These are phyloP conservation scores for Eulimnadia texana DNA, from an alignment of 1,140 invertebrate species.

Conservation along the genomic window DNA sequence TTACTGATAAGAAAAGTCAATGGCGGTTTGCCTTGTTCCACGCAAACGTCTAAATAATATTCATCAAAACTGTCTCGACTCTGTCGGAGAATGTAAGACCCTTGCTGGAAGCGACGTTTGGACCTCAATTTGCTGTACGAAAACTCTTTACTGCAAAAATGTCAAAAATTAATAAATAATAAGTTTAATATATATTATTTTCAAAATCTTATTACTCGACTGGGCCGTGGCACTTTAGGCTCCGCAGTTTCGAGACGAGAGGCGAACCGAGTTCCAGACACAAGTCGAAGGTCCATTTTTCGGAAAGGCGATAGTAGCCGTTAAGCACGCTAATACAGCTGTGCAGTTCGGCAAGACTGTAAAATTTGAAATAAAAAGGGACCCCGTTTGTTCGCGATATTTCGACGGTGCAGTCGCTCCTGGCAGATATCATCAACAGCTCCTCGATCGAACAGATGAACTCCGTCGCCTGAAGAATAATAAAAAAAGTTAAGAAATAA, in stretches of 20 bases:
- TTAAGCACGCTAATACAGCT: conserved; percentile 72
- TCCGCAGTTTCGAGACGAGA: conserved; percentile 50
- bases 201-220: conserved; percentile 42
- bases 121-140: conserved; percentile 65
- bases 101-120: conserved; percentile 52
- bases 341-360: conserved; percentile 38
- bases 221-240: conserved; percentile 71
- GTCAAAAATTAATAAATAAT: conserved; percentile 15
- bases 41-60: conserved; percentile 65
- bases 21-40: conserved; percentile 44
- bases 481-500: conserved; percentile 13
- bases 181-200: background rate
- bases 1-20: conserved; percentile 51
- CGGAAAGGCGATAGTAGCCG: conserved; percentile 72
- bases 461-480: conserved; percentile 42
- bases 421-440: conserved; percentile 56
- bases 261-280: conserved; percentile 63
- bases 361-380: conserved; percentile 56
- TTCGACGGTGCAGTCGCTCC: conserved; percentile 54
- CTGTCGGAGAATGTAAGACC: conserved; percentile 64
- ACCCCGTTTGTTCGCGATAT: conserved; percentile 60
- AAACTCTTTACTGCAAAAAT: conserved; percentile 51
- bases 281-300: conserved; percentile 80
- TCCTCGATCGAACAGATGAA: conserved; percentile 65
- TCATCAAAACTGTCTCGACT: conserved; percentile 58